A percentile compares a stretch with the other conserved stretches of the same genome.
Conservation (phyloP, 2,113 vertebrate genomes). For the Lampris megalopsis region DNA sequence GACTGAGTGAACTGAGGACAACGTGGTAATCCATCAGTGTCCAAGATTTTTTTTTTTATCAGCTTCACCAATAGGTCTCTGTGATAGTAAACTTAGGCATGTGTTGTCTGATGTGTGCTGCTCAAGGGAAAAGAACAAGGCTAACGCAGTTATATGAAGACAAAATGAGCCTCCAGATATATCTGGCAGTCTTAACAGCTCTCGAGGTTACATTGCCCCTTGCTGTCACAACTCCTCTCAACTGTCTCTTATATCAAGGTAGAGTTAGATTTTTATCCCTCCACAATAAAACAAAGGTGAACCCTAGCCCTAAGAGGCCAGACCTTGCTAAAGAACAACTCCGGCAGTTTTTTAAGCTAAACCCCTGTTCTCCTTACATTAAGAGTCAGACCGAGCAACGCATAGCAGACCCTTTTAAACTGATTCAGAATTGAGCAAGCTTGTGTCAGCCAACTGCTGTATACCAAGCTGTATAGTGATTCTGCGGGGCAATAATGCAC, state of each 20-base stretch:
- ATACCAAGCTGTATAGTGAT: too few relatives aligned
- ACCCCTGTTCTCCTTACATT: too few relatives aligned
- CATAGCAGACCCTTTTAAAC: too few relatives aligned
- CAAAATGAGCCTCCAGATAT: not conserved
- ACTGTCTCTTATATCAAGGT: conserved; percentile 11
- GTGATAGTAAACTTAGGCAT: conserved; percentile 30
- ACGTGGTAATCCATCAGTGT: conserved; percentile 59
- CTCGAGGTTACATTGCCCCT: conserved; percentile 26
- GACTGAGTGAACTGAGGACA: conserved; percentile 23
- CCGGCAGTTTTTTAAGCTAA: too few relatives aligned
- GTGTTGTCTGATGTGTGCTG: conserved; percentile 23
- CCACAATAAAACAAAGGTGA: conserved; percentile 31
- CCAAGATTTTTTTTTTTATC: conserved; percentile 27
- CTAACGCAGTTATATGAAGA: conserved; percentile 1
- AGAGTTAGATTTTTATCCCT: not conserved
- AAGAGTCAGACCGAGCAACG: too few relatives aligned
- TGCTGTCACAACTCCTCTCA: conserved; percentile 33
- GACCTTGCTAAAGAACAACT: too few relatives aligned
- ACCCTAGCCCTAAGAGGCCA: conserved; percentile 4
- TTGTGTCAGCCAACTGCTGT: too few relatives aligned
- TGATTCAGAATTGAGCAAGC: too few relatives aligned
- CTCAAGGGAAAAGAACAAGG: conserved; percentile 1
- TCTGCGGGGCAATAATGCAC: too few relatives aligned
- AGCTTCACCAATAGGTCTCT: conserved; percentile 18
- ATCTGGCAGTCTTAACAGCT: conserved; percentile 18